Conservation (phyloP, 2,113 vertebrate species). For the Macroglossus sobrinus region DNA sequence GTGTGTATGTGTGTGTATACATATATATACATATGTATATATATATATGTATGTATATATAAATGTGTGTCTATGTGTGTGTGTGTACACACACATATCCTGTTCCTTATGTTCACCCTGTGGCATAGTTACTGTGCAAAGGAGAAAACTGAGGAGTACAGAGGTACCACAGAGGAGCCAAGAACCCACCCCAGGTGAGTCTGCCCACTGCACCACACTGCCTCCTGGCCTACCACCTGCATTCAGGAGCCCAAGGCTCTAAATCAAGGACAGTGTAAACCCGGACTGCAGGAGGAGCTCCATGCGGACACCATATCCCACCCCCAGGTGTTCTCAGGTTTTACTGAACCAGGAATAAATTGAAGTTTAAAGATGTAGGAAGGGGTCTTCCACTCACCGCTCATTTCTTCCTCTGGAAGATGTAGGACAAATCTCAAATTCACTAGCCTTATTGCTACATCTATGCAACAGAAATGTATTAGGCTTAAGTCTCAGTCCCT, state of each 20-base stretch:
- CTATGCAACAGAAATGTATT: neutral
- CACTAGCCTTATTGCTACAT: neutral
- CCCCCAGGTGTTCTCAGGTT: neutral
- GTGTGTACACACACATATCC: neutral
- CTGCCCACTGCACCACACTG: neutral
- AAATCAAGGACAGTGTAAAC: neutral
- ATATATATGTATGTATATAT: too few relatives aligned
- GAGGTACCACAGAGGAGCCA: fast-evolving
- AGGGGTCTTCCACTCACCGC: neutral
- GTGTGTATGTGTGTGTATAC: too few relatives aligned
- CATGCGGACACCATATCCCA: neutral
- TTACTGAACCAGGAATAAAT: neutral
- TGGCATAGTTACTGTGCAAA: neutral
- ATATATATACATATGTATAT: too few relatives aligned
- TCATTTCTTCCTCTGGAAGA: neutral
- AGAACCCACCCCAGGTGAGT: neutral
- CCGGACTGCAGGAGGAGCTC: neutral
- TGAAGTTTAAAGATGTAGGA: neutral
- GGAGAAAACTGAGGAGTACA: neutral
- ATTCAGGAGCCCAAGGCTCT: neutral
- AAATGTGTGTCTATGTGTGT: too few relatives aligned
- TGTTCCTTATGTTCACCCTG: neutral
- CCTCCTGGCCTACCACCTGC: neutral
- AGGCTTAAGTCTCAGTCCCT: neutral
- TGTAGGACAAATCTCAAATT: neutral